Evolutionary conservation across 1,140 invertebrate species (phyloP).

Genomic region (Bombus soroeensis): DNA sequence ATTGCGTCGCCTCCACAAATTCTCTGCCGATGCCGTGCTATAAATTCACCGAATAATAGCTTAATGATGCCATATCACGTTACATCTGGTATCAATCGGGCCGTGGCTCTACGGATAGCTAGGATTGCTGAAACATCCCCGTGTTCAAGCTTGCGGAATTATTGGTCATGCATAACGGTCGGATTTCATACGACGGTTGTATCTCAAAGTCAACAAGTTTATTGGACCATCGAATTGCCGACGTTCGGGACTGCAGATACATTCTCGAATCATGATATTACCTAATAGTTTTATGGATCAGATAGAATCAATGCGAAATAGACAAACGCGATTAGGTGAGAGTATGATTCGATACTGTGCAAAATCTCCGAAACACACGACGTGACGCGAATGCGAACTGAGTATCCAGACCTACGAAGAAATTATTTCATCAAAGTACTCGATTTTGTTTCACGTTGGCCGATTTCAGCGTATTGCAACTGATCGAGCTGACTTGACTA

Average conservation of each 20-base stretch:
- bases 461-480: neutral
- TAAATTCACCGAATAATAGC: constrained; percentile 47
- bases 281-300: too few relatives aligned
- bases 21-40: neutral
- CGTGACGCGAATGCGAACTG: too few relatives aligned
- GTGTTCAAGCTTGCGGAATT: constrained; percentile 29
- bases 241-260: constrained; percentile 10
- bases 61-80: constrained; percentile 42
- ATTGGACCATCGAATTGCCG: constrained; percentile 35
- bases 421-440: too few relatives aligned
- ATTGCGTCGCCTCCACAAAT: neutral
- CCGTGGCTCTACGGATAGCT: neutral
- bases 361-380: neutral
- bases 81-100: constrained; percentile 45
- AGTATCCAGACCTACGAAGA: too few relatives aligned
- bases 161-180: constrained; percentile 49
- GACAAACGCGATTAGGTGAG: neutral
- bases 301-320: neutral
- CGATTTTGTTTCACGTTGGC: neutral
- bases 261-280: neutral
- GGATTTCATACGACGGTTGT: constrained; percentile 43
- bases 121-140: constrained; percentile 10
- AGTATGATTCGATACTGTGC: neutral
- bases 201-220: constrained; percentile 50
- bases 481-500: neutral